Conservation (phyloP, 2,113 vertebrate genomes). For the Nerophis lumbriciformis region DNA sequence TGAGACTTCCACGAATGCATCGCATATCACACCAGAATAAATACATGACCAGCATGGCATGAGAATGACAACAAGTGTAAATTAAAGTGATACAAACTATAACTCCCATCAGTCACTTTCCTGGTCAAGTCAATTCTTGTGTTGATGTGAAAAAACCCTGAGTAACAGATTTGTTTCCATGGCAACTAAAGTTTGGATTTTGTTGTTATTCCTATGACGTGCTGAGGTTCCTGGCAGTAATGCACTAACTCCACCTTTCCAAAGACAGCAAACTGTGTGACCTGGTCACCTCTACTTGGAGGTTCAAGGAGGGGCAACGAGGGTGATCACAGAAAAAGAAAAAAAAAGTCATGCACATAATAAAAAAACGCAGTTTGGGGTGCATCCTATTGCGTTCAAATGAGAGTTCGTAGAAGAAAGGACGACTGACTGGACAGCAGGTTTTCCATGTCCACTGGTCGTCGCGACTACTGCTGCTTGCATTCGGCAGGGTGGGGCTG, state of each 20-base stretch:
- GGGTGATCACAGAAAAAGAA: constrained; percentile 56
- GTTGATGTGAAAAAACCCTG: constrained; percentile 74
- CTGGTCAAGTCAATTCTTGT: constrained; percentile 51
- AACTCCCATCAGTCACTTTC: constrained; percentile 63
- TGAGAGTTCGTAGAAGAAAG: constrained; percentile 59
- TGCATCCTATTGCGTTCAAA: constrained; percentile 60
- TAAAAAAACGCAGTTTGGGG: constrained; percentile 69
- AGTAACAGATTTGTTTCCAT: constrained; percentile 65
- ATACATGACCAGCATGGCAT: constrained; percentile 53
- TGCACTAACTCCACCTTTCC: constrained; percentile 28
- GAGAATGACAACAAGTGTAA: constrained; percentile 51
- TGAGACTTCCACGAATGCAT: constrained; percentile 22
- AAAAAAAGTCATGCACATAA: constrained; percentile 80
- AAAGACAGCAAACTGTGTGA: constrained; percentile 25
- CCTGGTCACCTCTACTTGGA: constrained; percentile 36
- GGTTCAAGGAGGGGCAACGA: constrained; percentile 24
- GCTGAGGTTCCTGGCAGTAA: constrained; percentile 44
- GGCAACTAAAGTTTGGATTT: constrained; percentile 43
- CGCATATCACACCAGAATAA: constrained; percentile 58
- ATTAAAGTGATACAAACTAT: constrained; percentile 40
- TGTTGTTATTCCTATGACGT: constrained; percentile 23
- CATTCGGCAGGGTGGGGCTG: constrained; percentile 91
- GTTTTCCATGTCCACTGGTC: constrained; percentile 58
- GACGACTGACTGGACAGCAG: constrained; percentile 64
- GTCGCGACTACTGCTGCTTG: constrained; percentile 90